These are phyloP conservation scores for Dendrolimus punctatus DNA, from an alignment of 1,140 invertebrate species.

Conservation along the genomic window DNA sequence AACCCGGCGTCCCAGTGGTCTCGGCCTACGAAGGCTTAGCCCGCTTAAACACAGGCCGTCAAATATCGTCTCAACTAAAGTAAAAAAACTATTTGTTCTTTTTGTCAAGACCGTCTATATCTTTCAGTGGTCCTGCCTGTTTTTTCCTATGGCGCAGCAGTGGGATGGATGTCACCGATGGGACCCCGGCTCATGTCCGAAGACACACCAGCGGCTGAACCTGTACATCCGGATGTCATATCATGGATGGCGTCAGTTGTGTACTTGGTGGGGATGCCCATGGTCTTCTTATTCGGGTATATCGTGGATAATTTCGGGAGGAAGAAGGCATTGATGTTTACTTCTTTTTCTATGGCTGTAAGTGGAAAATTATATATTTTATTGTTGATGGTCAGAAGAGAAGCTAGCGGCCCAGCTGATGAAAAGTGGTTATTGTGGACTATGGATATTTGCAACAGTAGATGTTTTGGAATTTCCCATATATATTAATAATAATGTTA, in stretches of 20 bases:
- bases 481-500: no score
- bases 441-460: no score
- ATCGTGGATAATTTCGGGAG: slow-evolving; percentile 57
- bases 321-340: slow-evolving; percentile 48
- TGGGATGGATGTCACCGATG: slow-evolving; percentile 63
- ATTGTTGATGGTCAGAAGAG: no score
- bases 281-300: slow-evolving; percentile 53
- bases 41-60: no score
- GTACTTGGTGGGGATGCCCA: slow-evolving; percentile 50
- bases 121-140: slow-evolving; percentile 52
- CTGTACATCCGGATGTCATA: slow-evolving; percentile 44
- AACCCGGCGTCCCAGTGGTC: no score
- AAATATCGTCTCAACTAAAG: not conserved
- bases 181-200: slow-evolving; percentile 44
- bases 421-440: no score
- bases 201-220: slow-evolving; percentile 32
- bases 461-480: no score
- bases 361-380: slow-evolving; percentile 14
- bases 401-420: no score
- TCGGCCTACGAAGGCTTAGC: no score
- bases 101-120: slow-evolving; percentile 1
- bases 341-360: slow-evolving; percentile 50
- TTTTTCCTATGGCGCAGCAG: slow-evolving; percentile 54
- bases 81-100: not conserved
- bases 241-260: slow-evolving; percentile 62